phyloP scores from a whole-genome alignment of 2,888 invertebrate species.

The Pheosia tremula region DNA sequence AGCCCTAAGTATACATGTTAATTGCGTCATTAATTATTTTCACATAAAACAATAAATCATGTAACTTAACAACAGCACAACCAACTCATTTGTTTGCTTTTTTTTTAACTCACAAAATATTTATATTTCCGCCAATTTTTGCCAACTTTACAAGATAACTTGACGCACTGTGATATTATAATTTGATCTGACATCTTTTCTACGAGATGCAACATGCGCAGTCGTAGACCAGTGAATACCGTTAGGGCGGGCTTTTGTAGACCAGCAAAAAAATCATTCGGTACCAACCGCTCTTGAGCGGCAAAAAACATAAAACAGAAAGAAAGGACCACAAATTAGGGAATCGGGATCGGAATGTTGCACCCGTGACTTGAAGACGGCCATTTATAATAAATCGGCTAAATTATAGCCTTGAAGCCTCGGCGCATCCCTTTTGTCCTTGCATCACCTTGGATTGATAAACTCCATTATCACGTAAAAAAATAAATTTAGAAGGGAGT shows the following conservation, averaged over 20 bases:
- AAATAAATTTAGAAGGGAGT: slow-evolving; percentile 20
- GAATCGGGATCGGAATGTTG: slow-evolving; percentile 75
- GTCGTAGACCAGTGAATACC: slow-evolving; percentile 54
- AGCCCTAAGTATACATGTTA: no score
- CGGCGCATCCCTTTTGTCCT: slow-evolving; percentile 46
- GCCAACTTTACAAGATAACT: not conserved
- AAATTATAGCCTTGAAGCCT: slow-evolving; percentile 52
- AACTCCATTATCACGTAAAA: slow-evolving; percentile 24
- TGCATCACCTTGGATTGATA: slow-evolving; percentile 32
- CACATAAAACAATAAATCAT: no score
- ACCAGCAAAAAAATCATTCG: slow-evolving; percentile 70
- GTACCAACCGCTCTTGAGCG: slow-evolving; percentile 62
- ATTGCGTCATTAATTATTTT: no score
- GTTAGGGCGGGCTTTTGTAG: slow-evolving; percentile 78
- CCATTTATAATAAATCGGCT: slow-evolving; percentile 57
- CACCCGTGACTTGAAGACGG: slow-evolving; percentile 68
- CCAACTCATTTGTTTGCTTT: no score
- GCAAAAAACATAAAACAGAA: slow-evolving; percentile 79
- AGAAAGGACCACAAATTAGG: slow-evolving; percentile 79
- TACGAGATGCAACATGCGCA: slow-evolving; percentile 42
- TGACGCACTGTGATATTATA: not conserved
- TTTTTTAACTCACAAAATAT: no score
- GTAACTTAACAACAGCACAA: not conserved
- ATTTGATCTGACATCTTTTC: slow-evolving; percentile 24
- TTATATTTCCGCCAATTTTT: no score